Conservation (phyloP, 2,113 vertebrate species). For the Stigmatopora nigra region DNA sequence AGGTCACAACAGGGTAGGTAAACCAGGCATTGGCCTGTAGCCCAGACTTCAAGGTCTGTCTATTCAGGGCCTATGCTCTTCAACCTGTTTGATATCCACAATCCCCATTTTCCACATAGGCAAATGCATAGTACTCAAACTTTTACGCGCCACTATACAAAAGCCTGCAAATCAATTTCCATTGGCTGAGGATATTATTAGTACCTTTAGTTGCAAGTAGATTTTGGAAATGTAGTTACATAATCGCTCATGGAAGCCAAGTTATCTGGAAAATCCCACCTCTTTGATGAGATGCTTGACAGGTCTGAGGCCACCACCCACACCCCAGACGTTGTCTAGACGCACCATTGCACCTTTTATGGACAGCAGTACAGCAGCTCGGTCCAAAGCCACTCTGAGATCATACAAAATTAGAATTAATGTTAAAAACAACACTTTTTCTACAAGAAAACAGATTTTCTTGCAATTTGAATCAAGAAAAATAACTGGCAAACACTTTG, state of each 20-base stretch:
- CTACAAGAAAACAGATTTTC: background rate
- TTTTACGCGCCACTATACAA: background rate
- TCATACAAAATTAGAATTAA: background rate
- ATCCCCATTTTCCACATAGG: background rate
- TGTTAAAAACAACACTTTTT: background rate
- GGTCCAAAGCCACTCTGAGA: slow-evolving; percentile 76
- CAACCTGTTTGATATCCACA: background rate
- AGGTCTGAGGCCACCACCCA: slow-evolving; percentile 79
- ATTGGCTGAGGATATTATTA: background rate
- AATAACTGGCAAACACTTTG: background rate
- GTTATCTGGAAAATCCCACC: slow-evolving; percentile 47
- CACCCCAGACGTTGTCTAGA: slow-evolving; percentile 83
- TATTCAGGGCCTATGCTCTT: too few relatives aligned
- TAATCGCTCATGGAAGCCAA: background rate
- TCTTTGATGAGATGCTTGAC: slow-evolving; percentile 83
- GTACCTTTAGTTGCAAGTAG: background rate
- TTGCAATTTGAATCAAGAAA: background rate
- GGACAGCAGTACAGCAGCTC: slow-evolving; percentile 74
- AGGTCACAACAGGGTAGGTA: background rate
- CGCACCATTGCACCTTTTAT: slow-evolving; percentile 78
- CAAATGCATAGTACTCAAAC: background rate
- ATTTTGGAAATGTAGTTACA: background rate
- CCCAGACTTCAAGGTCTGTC: background rate
- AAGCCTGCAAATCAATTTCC: background rate
- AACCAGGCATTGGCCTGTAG: background rate